Evolutionary conservation across 2,888 invertebrate genomes (phyloP), one percentile per base, ranked within the genome.

Genomic region (Drosophila ustulata): DNA sequence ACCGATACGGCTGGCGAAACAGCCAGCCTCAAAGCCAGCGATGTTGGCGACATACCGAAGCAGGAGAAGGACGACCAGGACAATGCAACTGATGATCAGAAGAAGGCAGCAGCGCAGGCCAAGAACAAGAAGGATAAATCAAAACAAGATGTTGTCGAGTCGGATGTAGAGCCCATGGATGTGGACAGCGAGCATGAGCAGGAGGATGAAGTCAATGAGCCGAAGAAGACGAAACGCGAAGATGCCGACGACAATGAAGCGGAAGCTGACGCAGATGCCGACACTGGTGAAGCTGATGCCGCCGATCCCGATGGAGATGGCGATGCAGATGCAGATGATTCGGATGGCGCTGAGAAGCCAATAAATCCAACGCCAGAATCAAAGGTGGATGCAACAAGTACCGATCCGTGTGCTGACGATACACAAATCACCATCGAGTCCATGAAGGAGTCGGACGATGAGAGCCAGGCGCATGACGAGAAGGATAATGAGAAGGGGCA

Each of bases 401-500:
- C 56, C 3, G 74, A 74, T 37, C 25, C 56, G 2, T 52, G 49
- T 32, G 64, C 50, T 7, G 87, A 87, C 1, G 83, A 83, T 26
- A 70, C 84, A 2, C 89, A 87, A 66, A 73, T 89, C n/a, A 83
- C 83, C 2, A 83, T 83, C 25, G 83, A 83, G 41, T 83, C 83
- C 8, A 55, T 83, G 49, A 87, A 69, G 34, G 83, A 81, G 32
- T 84, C 85, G 4, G 83, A 89, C 25, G 82, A 82, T 18, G 82
- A 82, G 11, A 75, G 59, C 32, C 81, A 71, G 46, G 72, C 55
- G 49, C 50, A 46, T 0, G 71, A 63, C 11, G 85, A 71, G 5
- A 73, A 71, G 4, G 77, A 78, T 13, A 62, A 71, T 4, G 67
- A 62, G 1, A 65, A 74, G 37, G 26, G 30, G 34, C 32, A 39